Conservation (phyloP, 2,797 vertebrate genomes). For the Xenentodon cancila region DNA sequence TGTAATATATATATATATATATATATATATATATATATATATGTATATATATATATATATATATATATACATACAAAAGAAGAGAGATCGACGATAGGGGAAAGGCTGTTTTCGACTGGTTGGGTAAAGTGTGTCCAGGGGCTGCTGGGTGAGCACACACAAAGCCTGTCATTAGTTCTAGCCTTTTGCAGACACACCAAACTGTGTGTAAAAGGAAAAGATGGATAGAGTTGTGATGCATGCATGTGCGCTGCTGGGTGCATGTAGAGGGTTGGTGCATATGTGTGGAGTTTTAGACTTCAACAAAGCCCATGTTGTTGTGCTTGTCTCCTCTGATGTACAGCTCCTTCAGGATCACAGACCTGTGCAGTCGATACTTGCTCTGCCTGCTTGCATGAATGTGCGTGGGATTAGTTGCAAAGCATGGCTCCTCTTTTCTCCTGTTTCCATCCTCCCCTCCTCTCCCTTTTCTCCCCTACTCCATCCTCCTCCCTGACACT, state of each 20-base stretch:
- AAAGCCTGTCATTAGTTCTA: slow-evolving; percentile 76
- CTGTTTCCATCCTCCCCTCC: slow-evolving; percentile 1
- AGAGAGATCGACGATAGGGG: slow-evolving; percentile 29
- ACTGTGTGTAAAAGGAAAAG: slow-evolving; percentile 22
- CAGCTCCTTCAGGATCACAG: slow-evolving; percentile 71
- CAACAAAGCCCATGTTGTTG: slow-evolving; percentile 69
- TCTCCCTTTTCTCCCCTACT: slow-evolving; percentile 8
- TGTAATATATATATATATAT: no score
- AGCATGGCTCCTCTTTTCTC: slow-evolving; percentile 35
- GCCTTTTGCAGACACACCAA: slow-evolving; percentile 77
- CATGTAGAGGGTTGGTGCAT: slow-evolving; percentile 44
- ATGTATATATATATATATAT: no score
- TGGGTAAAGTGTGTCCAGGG: slow-evolving; percentile 75
- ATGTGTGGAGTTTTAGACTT: slow-evolving; percentile 58
- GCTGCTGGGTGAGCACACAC: slow-evolving; percentile 73
- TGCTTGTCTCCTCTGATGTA: slow-evolving; percentile 72
- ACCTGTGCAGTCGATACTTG: slow-evolving; percentile 63
- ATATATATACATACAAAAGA: slow-evolving; percentile 17
- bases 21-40: no score
- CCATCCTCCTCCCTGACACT: slow-evolving; percentile 42
- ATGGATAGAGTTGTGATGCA: slow-evolving; percentile 30
- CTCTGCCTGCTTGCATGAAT: slow-evolving; percentile 45
- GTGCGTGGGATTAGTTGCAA: slow-evolving; percentile 47
- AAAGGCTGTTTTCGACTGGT: slow-evolving; percentile 69
- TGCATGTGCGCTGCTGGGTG: slow-evolving; percentile 38